These are phyloP conservation scores for Atrichornis clamosus DNA, from an alignment of 2,113 vertebrate genomes.

Conservation along the genomic window DNA sequence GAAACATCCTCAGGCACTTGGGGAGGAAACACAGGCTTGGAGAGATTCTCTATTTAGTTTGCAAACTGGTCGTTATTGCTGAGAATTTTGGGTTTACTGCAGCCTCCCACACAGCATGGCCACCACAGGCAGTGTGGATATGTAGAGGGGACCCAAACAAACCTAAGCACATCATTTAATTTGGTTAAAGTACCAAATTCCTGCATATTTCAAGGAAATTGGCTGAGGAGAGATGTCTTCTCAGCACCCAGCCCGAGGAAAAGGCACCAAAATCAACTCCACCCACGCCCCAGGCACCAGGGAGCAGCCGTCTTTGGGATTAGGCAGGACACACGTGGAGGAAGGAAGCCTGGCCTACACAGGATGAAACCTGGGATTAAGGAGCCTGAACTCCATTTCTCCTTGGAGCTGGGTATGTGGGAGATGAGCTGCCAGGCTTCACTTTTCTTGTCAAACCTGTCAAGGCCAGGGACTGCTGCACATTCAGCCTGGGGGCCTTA, in stretches of 20 bases:
- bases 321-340: not conserved
- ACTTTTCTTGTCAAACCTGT: not conserved
- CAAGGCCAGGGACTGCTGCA: not conserved
- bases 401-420: not conserved
- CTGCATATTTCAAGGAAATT: not conserved
- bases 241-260: not conserved
- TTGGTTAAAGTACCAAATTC: not conserved
- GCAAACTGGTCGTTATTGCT: not conserved
- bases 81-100: not conserved
- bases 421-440: not conserved
- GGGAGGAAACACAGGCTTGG: not conserved
- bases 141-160: not conserved
- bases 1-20: not conserved
- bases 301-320: not conserved
- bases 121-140: not conserved
- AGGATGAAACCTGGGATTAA: not conserved
- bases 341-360: not conserved
- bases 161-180: not conserved
- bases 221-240: not conserved
- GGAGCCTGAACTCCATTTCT: not conserved
- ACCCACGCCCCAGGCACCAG: not conserved
- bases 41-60: not conserved
- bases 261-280: not conserved
- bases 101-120: not conserved
- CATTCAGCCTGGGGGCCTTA: not conserved